Evolutionary conservation across 2,797 vertebrate genomes (phyloP).

Genomic region (Sebastes miniatus): DNA sequence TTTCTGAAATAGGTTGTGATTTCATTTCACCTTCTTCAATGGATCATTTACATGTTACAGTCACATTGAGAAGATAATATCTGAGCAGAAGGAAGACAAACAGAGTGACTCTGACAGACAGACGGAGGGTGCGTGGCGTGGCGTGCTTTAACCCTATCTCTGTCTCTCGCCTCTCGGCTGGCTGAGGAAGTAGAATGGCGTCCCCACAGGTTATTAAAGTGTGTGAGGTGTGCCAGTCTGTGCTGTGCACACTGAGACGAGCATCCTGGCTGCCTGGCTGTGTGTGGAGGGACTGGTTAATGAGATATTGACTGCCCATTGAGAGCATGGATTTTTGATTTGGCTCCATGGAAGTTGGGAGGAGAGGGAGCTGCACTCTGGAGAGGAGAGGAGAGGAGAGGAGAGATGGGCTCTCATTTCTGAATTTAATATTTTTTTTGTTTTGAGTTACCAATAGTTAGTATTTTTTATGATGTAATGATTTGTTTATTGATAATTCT

Average conservation of each 20-base stretch:
- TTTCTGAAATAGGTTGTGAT: background rate
- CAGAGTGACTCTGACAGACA: conserved; percentile 17
- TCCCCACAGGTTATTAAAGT: conserved; percentile 80
- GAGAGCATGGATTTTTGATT: conserved; percentile 86
- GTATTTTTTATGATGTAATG: background rate
- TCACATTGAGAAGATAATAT: conserved; percentile 20
- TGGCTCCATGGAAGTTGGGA: conserved; percentile 70
- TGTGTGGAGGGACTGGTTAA: conserved; percentile 80
- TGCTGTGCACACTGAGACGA: conserved; percentile 67
- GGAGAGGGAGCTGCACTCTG: conserved; percentile 47
- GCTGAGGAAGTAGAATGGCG: conserved; percentile 67
- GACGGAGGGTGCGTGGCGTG: conserved; percentile 8
- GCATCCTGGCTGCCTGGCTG: conserved; percentile 74
- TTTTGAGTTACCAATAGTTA: background rate
- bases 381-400: conserved; percentile 17
- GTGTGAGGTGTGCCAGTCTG: conserved; percentile 71
- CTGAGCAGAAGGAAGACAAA: conserved; percentile 24
- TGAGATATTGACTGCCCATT: conserved; percentile 87
- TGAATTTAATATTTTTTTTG: conserved; percentile 10
- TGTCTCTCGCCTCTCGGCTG: conserved; percentile 46
- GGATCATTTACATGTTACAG: background rate
- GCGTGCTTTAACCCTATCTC: background rate
- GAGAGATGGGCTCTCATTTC: conserved; percentile 8
- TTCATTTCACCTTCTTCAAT: background rate
- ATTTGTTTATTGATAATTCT: background rate